phyloP scores from a whole-genome alignment of 2,888 invertebrate genomes.

The Schrankia costaestrigalis region DNA sequence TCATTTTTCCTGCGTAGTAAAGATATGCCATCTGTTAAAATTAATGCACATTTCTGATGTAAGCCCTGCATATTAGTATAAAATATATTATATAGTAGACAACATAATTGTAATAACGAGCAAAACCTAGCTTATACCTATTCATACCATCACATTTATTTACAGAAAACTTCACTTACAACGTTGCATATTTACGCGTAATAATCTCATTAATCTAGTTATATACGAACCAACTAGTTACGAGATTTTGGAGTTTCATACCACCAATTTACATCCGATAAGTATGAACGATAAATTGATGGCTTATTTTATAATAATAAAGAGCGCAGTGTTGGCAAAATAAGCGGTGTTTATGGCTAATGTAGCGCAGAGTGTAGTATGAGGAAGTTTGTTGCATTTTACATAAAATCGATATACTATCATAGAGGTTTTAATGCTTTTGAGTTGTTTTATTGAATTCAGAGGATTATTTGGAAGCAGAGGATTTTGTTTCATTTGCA shows the following conservation, averaged over 20 bases:
- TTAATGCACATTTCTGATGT: too few relatives aligned
- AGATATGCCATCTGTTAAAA: too few relatives aligned
- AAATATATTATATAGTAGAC: too few relatives aligned
- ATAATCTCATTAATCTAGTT: too few relatives aligned
- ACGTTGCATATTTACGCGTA: too few relatives aligned
- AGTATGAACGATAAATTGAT: constrained; percentile 51
- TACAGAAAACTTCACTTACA: too few relatives aligned
- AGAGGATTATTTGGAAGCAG: neutral
- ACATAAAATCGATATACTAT: constrained; percentile 70
- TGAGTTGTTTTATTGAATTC: constrained; percentile 20
- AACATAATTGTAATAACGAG: too few relatives aligned
- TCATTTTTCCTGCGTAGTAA: too few relatives aligned
- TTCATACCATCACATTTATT: too few relatives aligned
- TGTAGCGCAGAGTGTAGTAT: constrained; percentile 48
- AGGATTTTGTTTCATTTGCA: neutral
- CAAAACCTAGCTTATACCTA: too few relatives aligned
- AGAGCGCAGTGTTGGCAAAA: constrained; percentile 46
- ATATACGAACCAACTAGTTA: constrained; percentile 5
- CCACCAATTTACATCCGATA: constrained; percentile 42
- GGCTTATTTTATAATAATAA: constrained; percentile 55
- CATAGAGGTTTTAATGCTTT: constrained; percentile 41
- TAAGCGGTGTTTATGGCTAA: constrained; percentile 57
- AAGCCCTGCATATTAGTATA: too few relatives aligned
- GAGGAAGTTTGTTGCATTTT: constrained; percentile 67
- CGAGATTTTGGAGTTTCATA: constrained; percentile 23